Evolutionary conservation across 2,888 invertebrate species (phyloP), one percentile per base, ranked within the genome.

Genomic region (Hyposoter didymator): DNA sequence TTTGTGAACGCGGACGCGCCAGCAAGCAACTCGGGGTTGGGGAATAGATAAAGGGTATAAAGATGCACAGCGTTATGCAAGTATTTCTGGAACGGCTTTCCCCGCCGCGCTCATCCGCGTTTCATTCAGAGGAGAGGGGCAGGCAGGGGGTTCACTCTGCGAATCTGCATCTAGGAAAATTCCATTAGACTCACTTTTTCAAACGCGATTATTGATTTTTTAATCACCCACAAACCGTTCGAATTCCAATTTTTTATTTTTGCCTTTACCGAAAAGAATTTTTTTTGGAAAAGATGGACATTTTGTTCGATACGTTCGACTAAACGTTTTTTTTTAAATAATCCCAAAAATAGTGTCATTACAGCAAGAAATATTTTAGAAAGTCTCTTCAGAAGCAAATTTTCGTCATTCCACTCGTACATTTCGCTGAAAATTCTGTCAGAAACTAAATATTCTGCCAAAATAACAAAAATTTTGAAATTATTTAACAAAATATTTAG

Each of bases 11-110:
- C 7, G 12, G 52, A 52, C 72, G 35, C 8, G 35, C 8, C 39
- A 12, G 39, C n/a, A n/a, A 17, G 47, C 6, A 28, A 28, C 28
- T 28, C 6, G 4, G 64, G 22, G 35, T 10, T 47, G 32, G 64
- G 32, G 80, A 43, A 72, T 45, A 73, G 79, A 74, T 59, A 79
- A 74, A 84, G 84, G 84, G 79, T 72, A 80, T 73, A 81, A 79
- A 84, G 67, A 73, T 35, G 75, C 45, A 62, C 45, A 62, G 45
- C 74, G 76, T 80, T 84, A 84, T 52, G 81, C 84, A 81, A 84
- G 82, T 84, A 84, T 84, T 81, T 74, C 81, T 78, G 69, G 67
- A 84, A 82, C 78, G 81, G 70, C 55, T 79, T 66, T 45, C 35
- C 55, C 32, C 72, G 19, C 35, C 55, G n/a, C 72, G 19, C 39